phyloP scores from a whole-genome alignment of 2,113 vertebrate species.

The Tamias sibiricus region DNA sequence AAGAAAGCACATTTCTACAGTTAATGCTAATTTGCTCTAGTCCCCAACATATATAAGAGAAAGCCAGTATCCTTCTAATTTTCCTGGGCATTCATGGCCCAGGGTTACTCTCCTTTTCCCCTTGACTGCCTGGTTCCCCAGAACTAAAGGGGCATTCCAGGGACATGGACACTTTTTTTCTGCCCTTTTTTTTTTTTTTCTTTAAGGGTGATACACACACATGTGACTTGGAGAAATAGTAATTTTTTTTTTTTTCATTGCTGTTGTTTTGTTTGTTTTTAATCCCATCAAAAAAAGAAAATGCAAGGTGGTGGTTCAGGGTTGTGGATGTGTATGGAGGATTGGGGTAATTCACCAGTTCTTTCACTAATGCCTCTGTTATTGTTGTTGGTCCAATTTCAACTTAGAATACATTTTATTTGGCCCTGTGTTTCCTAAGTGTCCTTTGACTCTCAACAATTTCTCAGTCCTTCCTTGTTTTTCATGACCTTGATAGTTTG shows the following conservation, averaged over 20 bases:
- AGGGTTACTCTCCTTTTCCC: neutral
- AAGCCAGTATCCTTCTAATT: neutral
- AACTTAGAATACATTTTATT: neutral
- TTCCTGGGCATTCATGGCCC: neutral
- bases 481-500: neutral
- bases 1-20: neutral
- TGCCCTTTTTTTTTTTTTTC: too few species aligned
- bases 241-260: neutral
- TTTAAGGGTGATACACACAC: neutral
- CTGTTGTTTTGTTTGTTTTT: neutral
- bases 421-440: neutral
- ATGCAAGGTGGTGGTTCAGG: neutral
- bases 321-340: neutral
- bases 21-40: neutral
- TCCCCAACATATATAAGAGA: neutral
- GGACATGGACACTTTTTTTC: neutral
- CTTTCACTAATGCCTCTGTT: neutral
- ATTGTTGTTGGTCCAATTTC: neutral
- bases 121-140: neutral
- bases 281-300: neutral
- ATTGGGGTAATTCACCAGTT: neutral
- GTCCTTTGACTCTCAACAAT: neutral
- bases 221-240: neutral
- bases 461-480: neutral
- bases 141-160: neutral